phyloP scores from a whole-genome alignment of 2,888 invertebrate genomes.

The Agriopis leucophaearia region DNA sequence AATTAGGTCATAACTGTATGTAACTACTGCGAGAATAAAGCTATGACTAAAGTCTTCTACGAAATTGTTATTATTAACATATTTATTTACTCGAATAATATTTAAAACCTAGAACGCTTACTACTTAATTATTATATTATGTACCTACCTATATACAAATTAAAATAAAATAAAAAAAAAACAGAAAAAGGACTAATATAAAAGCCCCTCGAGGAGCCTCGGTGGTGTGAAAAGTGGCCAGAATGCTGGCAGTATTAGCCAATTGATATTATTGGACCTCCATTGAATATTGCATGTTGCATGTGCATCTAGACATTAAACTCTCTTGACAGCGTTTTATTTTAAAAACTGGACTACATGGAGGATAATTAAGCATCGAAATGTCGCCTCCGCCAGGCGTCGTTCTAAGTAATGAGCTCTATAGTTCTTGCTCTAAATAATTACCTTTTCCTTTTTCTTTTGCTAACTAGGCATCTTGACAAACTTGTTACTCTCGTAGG shows the following conservation, averaged over 20 bases:
- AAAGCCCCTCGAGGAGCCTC: too few species aligned
- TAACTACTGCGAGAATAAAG: too few species aligned
- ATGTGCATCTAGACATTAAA: conserved; percentile 46
- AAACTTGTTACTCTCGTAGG: conserved; percentile 25
- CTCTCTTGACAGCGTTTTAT: conserved; percentile 66
- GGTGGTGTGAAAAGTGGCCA: too few species aligned
- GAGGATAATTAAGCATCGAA: conserved; percentile 79
- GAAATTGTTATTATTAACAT: conserved; percentile 16
- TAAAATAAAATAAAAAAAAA: too few species aligned
- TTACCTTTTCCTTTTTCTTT: conserved; percentile 33
- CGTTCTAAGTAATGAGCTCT: conserved; percentile 69
- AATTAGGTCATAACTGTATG: too few species aligned
- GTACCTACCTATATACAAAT: too few species aligned
- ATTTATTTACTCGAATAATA: too few species aligned
- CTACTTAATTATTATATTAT: too few species aligned
- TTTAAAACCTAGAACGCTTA: too few species aligned
- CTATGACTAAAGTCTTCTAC: not conserved
- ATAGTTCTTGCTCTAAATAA: conserved; percentile 50
- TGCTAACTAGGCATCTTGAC: conserved; percentile 30
- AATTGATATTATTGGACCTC: conserved; percentile 31
- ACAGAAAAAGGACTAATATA: too few species aligned
- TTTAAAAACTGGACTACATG: conserved; percentile 71
- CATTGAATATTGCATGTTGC: conserved; percentile 48
- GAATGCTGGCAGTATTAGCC: too few species aligned
- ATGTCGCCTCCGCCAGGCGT: conserved; percentile 71